Evolutionary conservation across 2,113 vertebrate genomes (phyloP), one percentile per base, ranked within the genome.

Genomic region (Hassar affinis): DNA sequence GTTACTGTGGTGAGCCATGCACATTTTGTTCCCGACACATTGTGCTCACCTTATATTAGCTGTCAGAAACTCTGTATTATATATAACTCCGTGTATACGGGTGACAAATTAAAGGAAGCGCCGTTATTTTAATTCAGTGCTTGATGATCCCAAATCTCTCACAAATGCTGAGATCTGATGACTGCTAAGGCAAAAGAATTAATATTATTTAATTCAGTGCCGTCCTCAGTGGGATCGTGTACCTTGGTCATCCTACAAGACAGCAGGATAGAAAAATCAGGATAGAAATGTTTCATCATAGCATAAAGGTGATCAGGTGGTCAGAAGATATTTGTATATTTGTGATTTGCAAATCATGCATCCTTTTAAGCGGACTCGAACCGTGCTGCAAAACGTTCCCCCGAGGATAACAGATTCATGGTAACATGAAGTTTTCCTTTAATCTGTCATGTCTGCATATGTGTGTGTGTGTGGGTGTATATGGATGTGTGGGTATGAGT

Each of bases 21-120:
- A 68, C 72, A 78, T 83, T 66, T 83, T 77, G 59, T 78, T 56
- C 74, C 74, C 17, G 51, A 68, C 59, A 78, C 62, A 57, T 77
- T 54, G 47, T 20, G 14, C 61, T 76, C 81, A 78, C 82, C 51
- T 83, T 59, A 66, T 83, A 68, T 64, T 68, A 45, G 74, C 75
- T 84, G 82, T 84, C 61, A 68, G 61, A 66, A 66, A 25, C 35
- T 30, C 9, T 79, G 17, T 64, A 38, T 38, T 54, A n/a, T 56
- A 77, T 76, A 76, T 54, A 76, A 33, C 49, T 56, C 30, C 17
- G 22, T 35, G 54, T 75, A 75, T 22, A 56, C 30, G 33, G 2
- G 51, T 22, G 51, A 77, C 51, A 56, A 35, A 56, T 77, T 56
- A 35, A 77, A 14, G 8, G 10, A 22, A 76, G 9, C 51, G 22